Percentiles rank a stretch among this genome's conserved stretches.
Evolutionary conservation across 2,113 vertebrate species (phyloP).

Genomic region (Glaucidium brasilianum): DNA sequence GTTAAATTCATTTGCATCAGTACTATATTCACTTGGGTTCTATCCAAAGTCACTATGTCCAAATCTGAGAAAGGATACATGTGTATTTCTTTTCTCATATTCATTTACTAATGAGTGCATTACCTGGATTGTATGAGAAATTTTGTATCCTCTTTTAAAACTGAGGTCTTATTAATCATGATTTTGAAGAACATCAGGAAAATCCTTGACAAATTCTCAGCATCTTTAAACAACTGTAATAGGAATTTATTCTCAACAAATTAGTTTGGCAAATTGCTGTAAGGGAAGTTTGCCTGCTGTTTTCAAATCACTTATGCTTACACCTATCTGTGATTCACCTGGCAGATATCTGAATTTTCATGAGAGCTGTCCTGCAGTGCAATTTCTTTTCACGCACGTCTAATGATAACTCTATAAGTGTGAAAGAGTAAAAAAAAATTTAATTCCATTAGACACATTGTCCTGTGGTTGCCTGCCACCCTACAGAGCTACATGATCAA

Average conservation of each 20-base stretch:
- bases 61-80: not conserved
- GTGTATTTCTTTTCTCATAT: not conserved
- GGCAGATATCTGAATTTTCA: not conserved
- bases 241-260: not conserved
- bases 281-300: not conserved
- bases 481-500: not conserved
- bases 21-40: not conserved
- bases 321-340: slow-evolving; percentile 31
- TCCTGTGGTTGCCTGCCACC: not conserved
- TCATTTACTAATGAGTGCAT: not conserved
- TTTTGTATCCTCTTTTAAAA: not conserved
- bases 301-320: slow-evolving; percentile 34
- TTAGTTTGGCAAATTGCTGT: not conserved
- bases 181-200: not conserved
- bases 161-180: not conserved
- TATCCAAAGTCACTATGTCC: not conserved
- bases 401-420: not conserved
- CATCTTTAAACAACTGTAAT: not conserved
- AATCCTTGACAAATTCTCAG: not conserved
- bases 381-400: not conserved
- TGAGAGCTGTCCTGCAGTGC: slow-evolving; percentile 1
- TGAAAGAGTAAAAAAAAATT: not conserved
- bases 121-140: not conserved
- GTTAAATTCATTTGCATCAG: not conserved
- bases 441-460: not conserved